A percentile compares a stretch with the other conserved stretches of the same genome.
Conservation (phyloP, 92 coral and sea anemone species). For the Virgularia gustaviana region DNA sequence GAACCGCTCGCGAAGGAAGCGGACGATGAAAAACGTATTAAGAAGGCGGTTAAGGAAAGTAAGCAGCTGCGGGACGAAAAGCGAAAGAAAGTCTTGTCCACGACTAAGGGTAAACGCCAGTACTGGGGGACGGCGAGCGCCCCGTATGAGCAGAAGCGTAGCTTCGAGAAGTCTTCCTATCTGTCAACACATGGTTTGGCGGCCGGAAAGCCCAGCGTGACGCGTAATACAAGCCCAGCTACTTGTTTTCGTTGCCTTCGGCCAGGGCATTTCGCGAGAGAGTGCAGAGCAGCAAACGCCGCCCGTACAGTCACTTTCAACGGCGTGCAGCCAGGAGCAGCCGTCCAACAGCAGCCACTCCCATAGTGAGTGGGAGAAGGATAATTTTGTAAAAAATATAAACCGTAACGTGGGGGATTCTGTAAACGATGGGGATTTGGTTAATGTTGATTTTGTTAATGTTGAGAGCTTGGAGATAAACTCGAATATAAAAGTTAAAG, state of each 20-base stretch:
- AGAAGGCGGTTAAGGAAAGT: slow-evolving; percentile 23
- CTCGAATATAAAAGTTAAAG: slow-evolving; percentile 9
- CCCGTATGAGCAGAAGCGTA: background rate
- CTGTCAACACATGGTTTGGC: background rate
- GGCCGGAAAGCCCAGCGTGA: background rate
- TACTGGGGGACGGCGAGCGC: background rate
- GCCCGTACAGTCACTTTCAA: no score
- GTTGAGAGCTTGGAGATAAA: background rate
- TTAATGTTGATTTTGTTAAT: background rate
- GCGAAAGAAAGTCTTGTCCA: background rate
- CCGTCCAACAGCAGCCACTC: slow-evolving; percentile 5
- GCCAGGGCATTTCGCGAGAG: slow-evolving; percentile 56
- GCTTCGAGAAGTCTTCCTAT: background rate
- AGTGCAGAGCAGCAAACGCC: slow-evolving; percentile 53
- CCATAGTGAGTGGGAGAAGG: background rate
- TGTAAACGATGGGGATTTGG: no score
- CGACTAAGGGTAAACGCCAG: background rate
- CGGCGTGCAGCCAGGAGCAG: slow-evolving; percentile 3
- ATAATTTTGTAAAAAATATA: no score
- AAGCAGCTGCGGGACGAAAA: slow-evolving; percentile 3
- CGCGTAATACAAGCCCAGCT: no score
- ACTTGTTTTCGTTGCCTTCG: slow-evolving; percentile 65
- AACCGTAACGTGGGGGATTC: no score
- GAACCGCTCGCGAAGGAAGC: slow-evolving; percentile 36
- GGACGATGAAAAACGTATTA: slow-evolving; percentile 29